Percentiles rank a stretch among this genome's conserved stretches.
phyloP scores from a whole-genome alignment of 2,888 invertebrate species.

The Lithophane semibrunnea region DNA sequence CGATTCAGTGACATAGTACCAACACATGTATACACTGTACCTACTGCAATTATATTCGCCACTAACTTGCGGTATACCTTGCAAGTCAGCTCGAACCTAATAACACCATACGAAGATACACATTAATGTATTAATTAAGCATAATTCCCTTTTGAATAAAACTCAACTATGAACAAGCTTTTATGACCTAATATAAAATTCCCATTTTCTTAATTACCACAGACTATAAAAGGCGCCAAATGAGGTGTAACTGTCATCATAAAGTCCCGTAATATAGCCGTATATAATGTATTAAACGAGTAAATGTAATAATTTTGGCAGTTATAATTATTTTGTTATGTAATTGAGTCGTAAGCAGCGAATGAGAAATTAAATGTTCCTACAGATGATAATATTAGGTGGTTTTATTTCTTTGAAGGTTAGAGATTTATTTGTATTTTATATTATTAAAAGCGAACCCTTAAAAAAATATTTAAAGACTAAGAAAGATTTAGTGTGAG shows the following conservation, averaged over 20 bases:
- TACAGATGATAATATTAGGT: not conserved
- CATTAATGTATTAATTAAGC: conserved; percentile 16
- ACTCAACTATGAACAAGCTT: conserved; percentile 43
- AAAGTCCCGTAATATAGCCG: conserved; percentile 54
- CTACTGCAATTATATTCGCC: not conserved
- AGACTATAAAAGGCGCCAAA: conserved; percentile 62
- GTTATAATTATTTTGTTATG: conserved; percentile 40
- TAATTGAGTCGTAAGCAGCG: conserved; percentile 29
- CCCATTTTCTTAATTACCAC: conserved; percentile 66
- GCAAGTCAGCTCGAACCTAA: not conserved
- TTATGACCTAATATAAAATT: conserved; percentile 65
- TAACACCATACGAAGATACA: not conserved
- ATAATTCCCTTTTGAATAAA: conserved; percentile 54
- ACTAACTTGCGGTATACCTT: not conserved
- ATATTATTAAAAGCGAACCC: no score
- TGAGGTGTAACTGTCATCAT: conserved; percentile 65
- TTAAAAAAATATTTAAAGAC: no score
- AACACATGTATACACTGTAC: not conserved
- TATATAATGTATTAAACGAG: conserved; percentile 54
- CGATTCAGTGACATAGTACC: conserved; percentile 14
- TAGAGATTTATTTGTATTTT: not conserved
- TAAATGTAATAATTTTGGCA: conserved; percentile 50
- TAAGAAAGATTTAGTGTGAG: no score
- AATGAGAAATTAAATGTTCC: not conserved
- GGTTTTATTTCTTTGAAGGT: not conserved